These are phyloP conservation scores for Papilio aristodemus DNA, from an alignment of 1,140 invertebrate genomes.

Conservation along the genomic window DNA sequence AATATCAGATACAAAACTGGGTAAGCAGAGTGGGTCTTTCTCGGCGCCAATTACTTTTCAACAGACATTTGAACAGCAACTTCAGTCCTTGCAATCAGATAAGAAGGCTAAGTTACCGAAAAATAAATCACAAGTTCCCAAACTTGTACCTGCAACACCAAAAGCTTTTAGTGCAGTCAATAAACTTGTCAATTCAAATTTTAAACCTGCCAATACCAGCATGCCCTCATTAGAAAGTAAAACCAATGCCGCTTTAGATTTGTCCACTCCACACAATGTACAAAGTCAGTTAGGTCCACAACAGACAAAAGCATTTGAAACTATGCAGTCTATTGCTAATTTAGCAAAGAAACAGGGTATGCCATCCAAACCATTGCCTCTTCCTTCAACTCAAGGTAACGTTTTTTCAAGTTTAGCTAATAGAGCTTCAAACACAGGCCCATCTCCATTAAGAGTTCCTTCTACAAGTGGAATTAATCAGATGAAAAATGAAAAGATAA, in stretches of 20 bases:
- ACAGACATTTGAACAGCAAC: conserved; percentile 78
- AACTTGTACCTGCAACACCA: conserved; percentile 68
- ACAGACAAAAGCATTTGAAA: conserved; percentile 76
- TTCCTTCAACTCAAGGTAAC: conserved; percentile 54
- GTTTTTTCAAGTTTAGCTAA: conserved; percentile 56
- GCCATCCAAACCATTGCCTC: conserved; percentile 56
- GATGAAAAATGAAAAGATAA: conserved; percentile 63
- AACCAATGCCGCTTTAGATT: conserved; percentile 68
- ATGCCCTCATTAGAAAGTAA: conserved; percentile 58
- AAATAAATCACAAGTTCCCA: conserved; percentile 74
- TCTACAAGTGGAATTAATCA: conserved; percentile 56
- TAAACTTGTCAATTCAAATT: conserved; percentile 53
- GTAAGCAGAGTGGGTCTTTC: conserved; percentile 65
- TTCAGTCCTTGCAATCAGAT: conserved; percentile 69
- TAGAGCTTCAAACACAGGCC: conserved; percentile 49
- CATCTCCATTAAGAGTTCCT: conserved; percentile 61
- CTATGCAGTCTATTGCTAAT: conserved; percentile 79
- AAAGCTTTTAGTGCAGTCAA: conserved; percentile 66
- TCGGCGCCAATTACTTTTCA: conserved; percentile 76
- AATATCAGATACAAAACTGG: conserved; percentile 74
- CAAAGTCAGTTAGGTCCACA: conserved; percentile 72
- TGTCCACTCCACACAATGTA: conserved; percentile 74
- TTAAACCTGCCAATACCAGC: conserved; percentile 45
- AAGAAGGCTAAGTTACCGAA: conserved; percentile 74
- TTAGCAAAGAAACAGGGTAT: conserved; percentile 76